Evolutionary conservation across 2,888 invertebrate species (phyloP), one percentile per base, ranked within the genome.

Genomic region (Mactromeris polynyma): DNA sequence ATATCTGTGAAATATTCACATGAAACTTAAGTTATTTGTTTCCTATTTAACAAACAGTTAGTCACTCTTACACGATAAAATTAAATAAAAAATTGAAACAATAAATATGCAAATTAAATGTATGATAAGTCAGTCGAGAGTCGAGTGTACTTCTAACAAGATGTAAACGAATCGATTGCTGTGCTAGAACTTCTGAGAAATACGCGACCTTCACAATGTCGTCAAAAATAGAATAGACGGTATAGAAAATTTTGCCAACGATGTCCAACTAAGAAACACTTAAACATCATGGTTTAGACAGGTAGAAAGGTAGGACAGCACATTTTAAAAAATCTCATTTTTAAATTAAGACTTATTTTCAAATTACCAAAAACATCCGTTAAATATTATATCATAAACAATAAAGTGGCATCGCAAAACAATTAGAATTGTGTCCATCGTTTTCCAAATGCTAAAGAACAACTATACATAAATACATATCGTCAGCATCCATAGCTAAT

Each of bases 1-100:
- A 4, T 36, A 26, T 73, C 73, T 73, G 73, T 33, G 58, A 73
- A 73, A 73, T 33, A 73, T 73, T 11, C 73, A 73, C 31, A 73
- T 26, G n/a, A 4, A 33, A 73, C 17, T 19, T 33, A 73, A 17
- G 73, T 73, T 19, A 36, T 73, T 58, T n/a, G n/a, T 58, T 21
- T 21, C 58, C 58, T 26, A 58, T 46, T 46, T 46, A n/a, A 26
- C 2, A 64, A 21, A 9, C 26, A 64, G 0, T n/a, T 2, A 21
- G 26, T 64, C 21, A 64, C 26, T 26, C 26, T 26, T 64, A 64
- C 2, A 64, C 26, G 11, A 26, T 64, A 64, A 64, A 64, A 19
- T 51, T 51, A 51, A 14, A 51, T 9, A 1, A 9, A 64, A n/a
- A 2, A 64, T 26, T 17, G 17, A 14, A 46, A 26, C 58, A 64